Percentiles rank a stretch among this genome's conserved stretches.
Evolutionary conservation across 2,113 vertebrate species (phyloP).

Genomic region (Salminus brasiliensis): DNA sequence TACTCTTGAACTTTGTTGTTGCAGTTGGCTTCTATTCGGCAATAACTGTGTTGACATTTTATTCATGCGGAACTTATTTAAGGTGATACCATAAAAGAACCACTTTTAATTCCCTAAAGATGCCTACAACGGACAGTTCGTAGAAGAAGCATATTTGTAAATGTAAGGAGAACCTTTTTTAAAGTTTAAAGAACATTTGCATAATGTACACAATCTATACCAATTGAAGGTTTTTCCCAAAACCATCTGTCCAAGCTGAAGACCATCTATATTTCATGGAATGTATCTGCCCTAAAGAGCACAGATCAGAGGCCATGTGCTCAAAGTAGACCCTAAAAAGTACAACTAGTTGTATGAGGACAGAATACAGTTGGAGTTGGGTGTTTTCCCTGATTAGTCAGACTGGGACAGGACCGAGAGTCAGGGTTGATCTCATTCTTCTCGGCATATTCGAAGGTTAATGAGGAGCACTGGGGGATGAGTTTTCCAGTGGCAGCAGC

Average conservation of each 20-base stretch:
- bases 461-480: conserved; percentile 39
- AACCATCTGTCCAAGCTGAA: background rate
- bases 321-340: background rate
- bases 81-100: too few relatives aligned
- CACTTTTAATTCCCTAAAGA: too few relatives aligned
- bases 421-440: conserved; percentile 28
- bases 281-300: background rate
- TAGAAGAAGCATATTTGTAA: too few relatives aligned
- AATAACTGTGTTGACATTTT: too few relatives aligned
- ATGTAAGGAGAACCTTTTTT: too few relatives aligned
- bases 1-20: too few relatives aligned
- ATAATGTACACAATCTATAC: too few relatives aligned
- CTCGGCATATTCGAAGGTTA: conserved; percentile 40
- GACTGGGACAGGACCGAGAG: background rate
- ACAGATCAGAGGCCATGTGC: background rate
- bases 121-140: too few relatives aligned
- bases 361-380: conserved; percentile 7
- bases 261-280: background rate
- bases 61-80: too few relatives aligned
- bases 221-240: background rate
- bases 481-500: conserved; percentile 37
- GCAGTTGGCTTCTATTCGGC: too few relatives aligned
- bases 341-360: background rate
- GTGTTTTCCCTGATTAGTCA: conserved; percentile 4
- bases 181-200: too few relatives aligned